These are phyloP conservation scores for Cisticola juncidis DNA, from an alignment of 2,113 vertebrate species.

Conservation along the genomic window DNA sequence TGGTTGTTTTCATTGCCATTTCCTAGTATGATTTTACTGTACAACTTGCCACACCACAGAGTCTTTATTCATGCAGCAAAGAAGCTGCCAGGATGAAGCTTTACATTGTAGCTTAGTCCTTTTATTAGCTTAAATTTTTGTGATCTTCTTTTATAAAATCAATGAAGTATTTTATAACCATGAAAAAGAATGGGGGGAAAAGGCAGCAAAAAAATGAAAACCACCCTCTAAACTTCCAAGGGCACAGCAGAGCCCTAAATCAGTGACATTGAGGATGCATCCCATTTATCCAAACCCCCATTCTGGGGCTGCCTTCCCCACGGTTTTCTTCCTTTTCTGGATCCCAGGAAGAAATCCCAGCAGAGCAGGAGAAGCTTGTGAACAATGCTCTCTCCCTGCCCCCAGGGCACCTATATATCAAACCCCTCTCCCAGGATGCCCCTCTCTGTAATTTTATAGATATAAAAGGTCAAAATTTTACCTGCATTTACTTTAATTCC, in stretches of 20 bases:
- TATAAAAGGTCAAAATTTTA: conserved; percentile 26
- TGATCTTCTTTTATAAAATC: neutral
- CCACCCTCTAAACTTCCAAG: neutral
- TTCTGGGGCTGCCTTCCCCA: neutral
- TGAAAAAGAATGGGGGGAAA: neutral
- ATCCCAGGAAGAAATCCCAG: neutral
- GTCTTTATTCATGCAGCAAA: neutral
- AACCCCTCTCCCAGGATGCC: neutral
- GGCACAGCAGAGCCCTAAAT: neutral
- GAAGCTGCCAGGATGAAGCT: neutral
- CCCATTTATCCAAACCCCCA: accelerated
- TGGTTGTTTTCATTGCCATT: neutral
- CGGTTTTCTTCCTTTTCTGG: neutral
- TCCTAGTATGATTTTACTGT: neutral
- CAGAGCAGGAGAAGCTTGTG: accelerated
- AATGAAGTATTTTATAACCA: neutral
- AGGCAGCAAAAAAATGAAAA: neutral
- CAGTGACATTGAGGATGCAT: neutral
- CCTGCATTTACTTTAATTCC: neutral
- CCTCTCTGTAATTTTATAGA: neutral
- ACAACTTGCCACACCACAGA: neutral
- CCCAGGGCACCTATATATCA: neutral
- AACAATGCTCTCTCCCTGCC: neutral
- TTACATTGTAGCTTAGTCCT: neutral
- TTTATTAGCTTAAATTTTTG: neutral